phyloP scores from a whole-genome alignment of 2,113 vertebrate genomes.

The Girardinichthys multiradiatus region DNA sequence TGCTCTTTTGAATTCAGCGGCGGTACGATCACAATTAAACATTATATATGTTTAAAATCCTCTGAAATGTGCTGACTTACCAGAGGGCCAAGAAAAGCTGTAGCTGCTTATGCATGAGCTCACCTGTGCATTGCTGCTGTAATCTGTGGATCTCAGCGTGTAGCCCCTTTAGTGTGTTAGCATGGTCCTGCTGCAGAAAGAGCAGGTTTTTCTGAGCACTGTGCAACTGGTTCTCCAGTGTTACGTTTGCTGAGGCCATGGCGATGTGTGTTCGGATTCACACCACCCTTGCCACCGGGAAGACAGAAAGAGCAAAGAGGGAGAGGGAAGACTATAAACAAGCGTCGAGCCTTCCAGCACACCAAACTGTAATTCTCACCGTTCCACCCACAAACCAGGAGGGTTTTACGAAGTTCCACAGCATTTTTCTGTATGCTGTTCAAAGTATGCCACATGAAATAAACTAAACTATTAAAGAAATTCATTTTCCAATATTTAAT shows the following conservation, averaged over 20 bases:
- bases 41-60: neutral
- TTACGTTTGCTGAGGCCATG: constrained; percentile 88
- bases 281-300: constrained; percentile 37
- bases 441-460: no score
- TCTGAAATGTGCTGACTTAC: neutral
- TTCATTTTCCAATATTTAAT: no score
- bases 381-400: neutral
- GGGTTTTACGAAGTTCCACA: no score
- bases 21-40: no score
- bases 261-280: constrained; percentile 49
- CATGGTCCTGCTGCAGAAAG: constrained; percentile 95
- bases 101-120: neutral
- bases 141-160: constrained; percentile 92
- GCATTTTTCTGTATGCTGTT: neutral
- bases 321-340: constrained; percentile 18
- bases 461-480: no score
- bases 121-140: constrained; percentile 97
- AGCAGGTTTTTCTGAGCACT: constrained; percentile 97
- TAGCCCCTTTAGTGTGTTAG: constrained; percentile 90
- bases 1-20: no score
- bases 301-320: constrained; percentile 8
- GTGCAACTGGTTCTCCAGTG: constrained; percentile 96
- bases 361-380: neutral
- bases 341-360: neutral
- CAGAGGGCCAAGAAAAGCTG: neutral